Conservation (phyloP, 2,797 vertebrate species). For the Crocidura indochinensis region DNA sequence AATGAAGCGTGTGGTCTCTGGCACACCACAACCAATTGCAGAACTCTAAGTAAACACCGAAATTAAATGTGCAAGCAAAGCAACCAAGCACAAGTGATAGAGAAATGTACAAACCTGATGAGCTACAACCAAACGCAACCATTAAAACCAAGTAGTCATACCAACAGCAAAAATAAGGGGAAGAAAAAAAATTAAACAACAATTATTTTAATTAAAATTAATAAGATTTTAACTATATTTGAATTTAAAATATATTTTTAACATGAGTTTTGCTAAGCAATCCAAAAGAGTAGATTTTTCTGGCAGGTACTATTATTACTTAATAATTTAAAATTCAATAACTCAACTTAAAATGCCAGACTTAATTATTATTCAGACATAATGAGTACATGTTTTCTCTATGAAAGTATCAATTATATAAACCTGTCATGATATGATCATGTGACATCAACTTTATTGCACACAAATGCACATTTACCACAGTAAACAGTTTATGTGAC, state of each 20-base stretch:
- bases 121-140: no score
- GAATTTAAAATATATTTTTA: not conserved
- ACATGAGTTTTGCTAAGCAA: constrained; percentile 6
- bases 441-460: not conserved
- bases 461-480: not conserved
- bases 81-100: no score
- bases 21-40: no score
- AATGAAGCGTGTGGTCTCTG: no score
- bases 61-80: no score
- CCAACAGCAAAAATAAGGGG: no score
- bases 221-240: not conserved
- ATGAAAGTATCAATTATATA: not conserved
- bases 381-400: not conserved
- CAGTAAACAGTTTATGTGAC: not conserved
- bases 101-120: no score
- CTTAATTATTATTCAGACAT: not conserved
- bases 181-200: no score
- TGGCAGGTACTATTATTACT: no score
- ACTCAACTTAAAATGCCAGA: not conserved
- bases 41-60: no score
- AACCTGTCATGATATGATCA: not conserved
- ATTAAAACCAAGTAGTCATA: no score
- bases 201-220: not conserved
- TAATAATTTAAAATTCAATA: not conserved
- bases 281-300: not conserved